Evolutionary conservation across 2,113 vertebrate genomes (phyloP).

Genomic region (Periophthalmodon schlosseri): DNA sequence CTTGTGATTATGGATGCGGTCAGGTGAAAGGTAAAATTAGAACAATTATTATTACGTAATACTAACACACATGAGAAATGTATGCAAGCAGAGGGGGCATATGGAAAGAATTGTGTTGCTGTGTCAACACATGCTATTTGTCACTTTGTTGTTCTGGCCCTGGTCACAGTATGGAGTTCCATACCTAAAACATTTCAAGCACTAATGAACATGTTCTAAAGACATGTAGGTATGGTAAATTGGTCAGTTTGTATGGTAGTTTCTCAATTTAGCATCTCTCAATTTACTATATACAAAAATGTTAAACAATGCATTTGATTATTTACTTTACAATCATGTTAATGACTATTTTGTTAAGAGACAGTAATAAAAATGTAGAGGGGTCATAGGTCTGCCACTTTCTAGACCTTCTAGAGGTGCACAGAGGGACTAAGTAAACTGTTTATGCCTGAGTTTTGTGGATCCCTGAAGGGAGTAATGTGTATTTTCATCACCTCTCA

Average conservation of each 20-base stretch:
- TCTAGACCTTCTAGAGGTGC: not conserved
- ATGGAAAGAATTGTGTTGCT: slow-evolving; percentile 10
- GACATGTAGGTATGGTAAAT: not conserved
- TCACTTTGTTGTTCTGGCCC: not conserved
- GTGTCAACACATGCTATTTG: not conserved
- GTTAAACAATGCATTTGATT: too few relatives aligned
- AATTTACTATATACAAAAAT: not conserved
- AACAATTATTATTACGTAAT: slow-evolving; percentile 7
- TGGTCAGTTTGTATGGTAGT: not conserved
- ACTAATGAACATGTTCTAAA: not conserved
- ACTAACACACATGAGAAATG: not conserved
- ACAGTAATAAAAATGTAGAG: not conserved
- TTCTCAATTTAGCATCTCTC: not conserved
- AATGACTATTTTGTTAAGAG: not conserved
- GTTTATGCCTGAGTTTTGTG: slow-evolving; percentile 38
- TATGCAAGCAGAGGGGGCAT: not conserved
- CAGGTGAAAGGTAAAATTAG: not conserved
- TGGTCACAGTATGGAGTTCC: not conserved
- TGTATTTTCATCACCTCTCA: slow-evolving; percentile 48
- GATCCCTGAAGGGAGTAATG: slow-evolving; percentile 20
- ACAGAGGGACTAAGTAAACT: slow-evolving; percentile 7
- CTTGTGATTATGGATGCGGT: not conserved
- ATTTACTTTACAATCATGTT: too few relatives aligned
- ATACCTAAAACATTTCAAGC: not conserved
- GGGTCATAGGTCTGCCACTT: not conserved